phyloP scores from a whole-genome alignment of 2,888 invertebrate species.

The Troides helena region DNA sequence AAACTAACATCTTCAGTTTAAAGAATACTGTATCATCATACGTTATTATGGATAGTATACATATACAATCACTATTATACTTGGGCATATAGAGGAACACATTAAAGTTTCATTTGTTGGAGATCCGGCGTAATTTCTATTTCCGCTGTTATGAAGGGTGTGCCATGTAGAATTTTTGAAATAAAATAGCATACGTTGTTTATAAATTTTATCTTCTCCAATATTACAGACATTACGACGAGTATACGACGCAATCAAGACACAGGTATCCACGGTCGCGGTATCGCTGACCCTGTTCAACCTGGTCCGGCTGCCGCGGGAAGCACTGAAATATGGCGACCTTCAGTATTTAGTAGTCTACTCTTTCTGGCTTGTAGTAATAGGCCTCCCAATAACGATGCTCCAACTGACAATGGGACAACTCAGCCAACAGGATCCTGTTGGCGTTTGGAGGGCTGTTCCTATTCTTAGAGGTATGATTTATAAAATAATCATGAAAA shows the following conservation, averaged over 20 bases:
- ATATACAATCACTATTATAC: too few species aligned
- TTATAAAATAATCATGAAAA: neutral
- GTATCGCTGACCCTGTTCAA: constrained; percentile 82
- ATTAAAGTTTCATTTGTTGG: too few species aligned
- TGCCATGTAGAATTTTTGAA: too few species aligned
- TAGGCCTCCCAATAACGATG: constrained; percentile 81
- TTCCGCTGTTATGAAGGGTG: too few species aligned
- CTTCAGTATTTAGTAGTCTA: constrained; percentile 82
- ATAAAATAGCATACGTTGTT: too few species aligned
- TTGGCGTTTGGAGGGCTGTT: constrained; percentile 84
- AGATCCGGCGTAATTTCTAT: too few species aligned
- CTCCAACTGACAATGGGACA: constrained; percentile 84
- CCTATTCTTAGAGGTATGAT: constrained; percentile 82
- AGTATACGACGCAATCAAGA: constrained; percentile 60
- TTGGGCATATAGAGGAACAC: too few species aligned
- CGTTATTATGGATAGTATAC: too few species aligned
- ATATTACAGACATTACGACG: constrained; percentile 65
- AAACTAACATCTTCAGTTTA: too few species aligned
- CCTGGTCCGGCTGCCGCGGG: constrained; percentile 80
- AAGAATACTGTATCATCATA: too few species aligned
- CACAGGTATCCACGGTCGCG: constrained; percentile 79
- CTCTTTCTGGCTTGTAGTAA: constrained; percentile 77
- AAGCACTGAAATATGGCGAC: constrained; percentile 81
- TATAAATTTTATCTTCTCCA: too few species aligned
- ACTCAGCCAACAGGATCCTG: constrained; percentile 83